Percentiles rank a stretch among this genome's conserved stretches.
Conservation (phyloP, 2,113 vertebrate genomes). For the Uria aalge region DNA sequence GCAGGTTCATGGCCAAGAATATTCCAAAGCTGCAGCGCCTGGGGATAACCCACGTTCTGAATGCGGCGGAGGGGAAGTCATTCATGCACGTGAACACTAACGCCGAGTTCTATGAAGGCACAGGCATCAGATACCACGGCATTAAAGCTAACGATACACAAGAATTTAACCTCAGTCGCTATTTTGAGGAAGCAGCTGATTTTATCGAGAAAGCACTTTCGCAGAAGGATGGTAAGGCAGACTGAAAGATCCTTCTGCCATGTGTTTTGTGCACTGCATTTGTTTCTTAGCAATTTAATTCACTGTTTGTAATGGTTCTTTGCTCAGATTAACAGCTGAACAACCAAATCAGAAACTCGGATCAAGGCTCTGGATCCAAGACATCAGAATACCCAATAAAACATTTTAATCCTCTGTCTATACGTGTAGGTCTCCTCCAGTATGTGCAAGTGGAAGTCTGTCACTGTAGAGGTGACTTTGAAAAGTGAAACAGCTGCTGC, state of each 20-base stretch:
- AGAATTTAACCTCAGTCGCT: constrained; percentile 92
- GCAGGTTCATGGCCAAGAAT: constrained; percentile 94
- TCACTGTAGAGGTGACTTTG: neutral
- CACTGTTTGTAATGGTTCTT: neutral
- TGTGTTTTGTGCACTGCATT: neutral
- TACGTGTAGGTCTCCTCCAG: neutral
- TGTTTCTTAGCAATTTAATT: neutral
- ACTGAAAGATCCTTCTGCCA: neutral
- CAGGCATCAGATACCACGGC: constrained; percentile 92
- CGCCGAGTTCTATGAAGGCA: constrained; percentile 90
- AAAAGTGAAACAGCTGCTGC: neutral
- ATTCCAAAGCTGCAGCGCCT: constrained; percentile 86
- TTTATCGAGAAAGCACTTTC: constrained; percentile 93
- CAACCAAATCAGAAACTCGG: neutral
- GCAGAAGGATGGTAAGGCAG: constrained; percentile 88
- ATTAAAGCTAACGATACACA: constrained; percentile 93
- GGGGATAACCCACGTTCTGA: constrained; percentile 94
- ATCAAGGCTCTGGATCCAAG: neutral
- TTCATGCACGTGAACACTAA: constrained; percentile 99
- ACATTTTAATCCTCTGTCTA: neutral
- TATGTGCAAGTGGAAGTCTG: neutral
- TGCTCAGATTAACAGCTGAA: neutral
- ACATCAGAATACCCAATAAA: neutral
- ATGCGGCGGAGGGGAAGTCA: constrained; percentile 93
- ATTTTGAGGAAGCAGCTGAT: constrained; percentile 93